phyloP scores from a whole-genome alignment of 2,113 vertebrate genomes.

The Lagenorhynchus albirostris region DNA sequence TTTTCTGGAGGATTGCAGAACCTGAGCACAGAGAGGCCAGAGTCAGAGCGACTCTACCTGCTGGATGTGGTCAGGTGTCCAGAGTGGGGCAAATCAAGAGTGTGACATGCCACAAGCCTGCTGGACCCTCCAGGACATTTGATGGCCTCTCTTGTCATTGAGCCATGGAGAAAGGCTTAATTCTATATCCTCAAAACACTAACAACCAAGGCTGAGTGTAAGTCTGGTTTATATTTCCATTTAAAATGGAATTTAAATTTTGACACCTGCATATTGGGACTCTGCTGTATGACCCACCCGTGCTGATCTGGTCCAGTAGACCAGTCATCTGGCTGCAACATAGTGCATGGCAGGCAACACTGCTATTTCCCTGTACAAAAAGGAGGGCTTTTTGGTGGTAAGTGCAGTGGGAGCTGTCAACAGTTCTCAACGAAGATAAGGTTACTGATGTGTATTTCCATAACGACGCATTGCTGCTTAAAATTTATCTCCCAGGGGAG shows the following conservation, averaged over 20 bases:
- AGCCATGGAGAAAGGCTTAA: neutral
- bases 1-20: neutral
- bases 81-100: neutral
- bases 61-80: neutral
- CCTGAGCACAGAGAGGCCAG: neutral
- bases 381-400: neutral
- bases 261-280: neutral
- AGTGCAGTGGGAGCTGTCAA: neutral
- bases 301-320: neutral
- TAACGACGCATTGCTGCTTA: neutral
- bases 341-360: accelerated
- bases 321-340: neutral
- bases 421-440: neutral
- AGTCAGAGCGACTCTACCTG: neutral
- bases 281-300: neutral
- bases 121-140: neutral
- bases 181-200: neutral
- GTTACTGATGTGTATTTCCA: neutral
- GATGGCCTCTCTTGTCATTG: accelerated
- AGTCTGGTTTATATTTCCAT: neutral
- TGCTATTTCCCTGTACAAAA: neutral
- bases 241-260: neutral
- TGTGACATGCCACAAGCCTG: neutral
- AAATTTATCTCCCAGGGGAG: neutral
- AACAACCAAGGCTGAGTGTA: neutral